Conservation (phyloP, 2,888 invertebrate genomes). For the Cremastinae sp. region DNA sequence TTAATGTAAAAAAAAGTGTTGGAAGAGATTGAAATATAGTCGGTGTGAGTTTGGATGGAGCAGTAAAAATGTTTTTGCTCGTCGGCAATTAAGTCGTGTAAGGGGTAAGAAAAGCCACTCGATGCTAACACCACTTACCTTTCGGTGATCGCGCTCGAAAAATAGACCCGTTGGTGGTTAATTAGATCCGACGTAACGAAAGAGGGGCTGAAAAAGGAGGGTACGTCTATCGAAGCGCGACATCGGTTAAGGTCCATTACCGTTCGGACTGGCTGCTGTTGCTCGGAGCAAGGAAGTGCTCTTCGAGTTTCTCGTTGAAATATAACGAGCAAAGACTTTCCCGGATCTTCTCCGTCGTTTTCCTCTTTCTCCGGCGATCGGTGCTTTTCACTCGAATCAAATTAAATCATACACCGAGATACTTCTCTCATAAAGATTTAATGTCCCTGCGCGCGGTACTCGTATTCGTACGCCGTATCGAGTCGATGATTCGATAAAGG, state of each 20-base stretch:
- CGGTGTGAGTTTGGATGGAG: too few species aligned
- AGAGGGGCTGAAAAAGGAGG: neutral
- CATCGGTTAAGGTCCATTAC: slow-evolving; percentile 38
- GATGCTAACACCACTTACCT: neutral
- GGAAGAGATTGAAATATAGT: too few species aligned
- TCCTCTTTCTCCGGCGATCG: neutral
- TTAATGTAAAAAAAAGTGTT: too few species aligned
- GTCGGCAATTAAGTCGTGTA: too few species aligned
- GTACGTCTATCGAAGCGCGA: slow-evolving; percentile 20
- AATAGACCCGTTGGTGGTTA: slow-evolving; percentile 34
- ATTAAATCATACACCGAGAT: slow-evolving; percentile 37
- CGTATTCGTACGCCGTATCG: too few species aligned
- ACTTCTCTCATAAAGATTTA: slow-evolving; percentile 13
- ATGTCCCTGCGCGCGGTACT: neutral
- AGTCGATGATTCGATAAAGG: slow-evolving; percentile 13
- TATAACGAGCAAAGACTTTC: slow-evolving; percentile 42
- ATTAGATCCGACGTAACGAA: too few species aligned
- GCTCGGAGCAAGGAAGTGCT: slow-evolving; percentile 24
- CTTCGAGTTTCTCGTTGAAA: slow-evolving; percentile 44
- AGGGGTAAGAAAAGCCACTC: too few species aligned
- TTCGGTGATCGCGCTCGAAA: neutral
- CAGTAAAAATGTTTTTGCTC: too few species aligned
- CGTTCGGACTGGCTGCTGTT: slow-evolving; percentile 13
- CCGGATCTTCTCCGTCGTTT: neutral
- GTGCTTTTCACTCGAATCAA: slow-evolving; percentile 37